Base-by-base conservation (phyloP, 2,113 vertebrate genomes). In the Verasper variegatus region DNA sequence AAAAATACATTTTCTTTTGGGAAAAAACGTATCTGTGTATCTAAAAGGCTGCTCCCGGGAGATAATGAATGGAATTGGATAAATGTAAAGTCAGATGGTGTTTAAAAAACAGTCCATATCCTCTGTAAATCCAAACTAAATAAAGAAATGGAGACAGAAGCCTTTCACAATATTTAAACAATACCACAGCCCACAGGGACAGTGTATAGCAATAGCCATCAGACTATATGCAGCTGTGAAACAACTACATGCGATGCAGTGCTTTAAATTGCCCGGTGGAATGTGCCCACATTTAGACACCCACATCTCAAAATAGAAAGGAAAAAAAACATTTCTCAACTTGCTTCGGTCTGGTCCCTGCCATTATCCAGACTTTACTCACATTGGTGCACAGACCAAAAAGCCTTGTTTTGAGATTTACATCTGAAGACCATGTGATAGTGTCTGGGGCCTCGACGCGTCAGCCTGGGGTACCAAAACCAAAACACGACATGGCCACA, bases 401-500 rank as follows among this genome's bases (percentile, higher is more conserved):
- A 42, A 6, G 35, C 27, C 40, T 4, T 35, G 64, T 54, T 81
- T 65, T 9, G 23, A 57, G 62, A 54, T 4, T 37, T 70, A 40
- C 55, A 87, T 82, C 54, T 82, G 31, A 80, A 68, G 37, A 56
- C 71, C 60, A 64, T 42, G 56, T 84, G 72, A 79, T 13, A 52
- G 65, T 26, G 31, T 59, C 71, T 51, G 12, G 49, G 57, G 52
- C 47, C 75, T 67, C 35, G 60, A 37, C 10, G 0, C 1, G 57
- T 83, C 76, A 82, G 69, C 77, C 77, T 76, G 62, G 62, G 57
- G 68, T 24, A 76, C 70, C 62, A 72, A 80, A 68, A 60, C 58
- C 76, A 79, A 84, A 84, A 27, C 73, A 81, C 51, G 78, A 75
- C 81, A 65, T 42, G 62, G 68, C 84, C 75, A 85, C 85, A 84